phyloP scores from a whole-genome alignment of 2,113 vertebrate species.

The Myiozetetes cayanensis region DNA sequence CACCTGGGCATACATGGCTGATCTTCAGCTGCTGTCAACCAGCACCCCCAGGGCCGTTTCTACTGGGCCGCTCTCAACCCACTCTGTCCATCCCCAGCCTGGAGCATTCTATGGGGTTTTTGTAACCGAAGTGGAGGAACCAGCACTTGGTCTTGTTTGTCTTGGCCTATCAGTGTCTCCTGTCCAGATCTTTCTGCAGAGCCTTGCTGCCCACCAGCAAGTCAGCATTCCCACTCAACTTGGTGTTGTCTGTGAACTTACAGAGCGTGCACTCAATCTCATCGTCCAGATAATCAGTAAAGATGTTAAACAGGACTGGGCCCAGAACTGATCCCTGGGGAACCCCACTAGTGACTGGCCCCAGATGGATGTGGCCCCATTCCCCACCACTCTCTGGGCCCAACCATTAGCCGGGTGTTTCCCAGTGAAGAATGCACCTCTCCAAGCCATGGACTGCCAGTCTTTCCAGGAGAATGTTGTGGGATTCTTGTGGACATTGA shows the following conservation, averaged over 20 bases:
- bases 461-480: not conserved
- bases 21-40: not conserved
- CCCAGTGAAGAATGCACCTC: not conserved
- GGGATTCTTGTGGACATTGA: not conserved
- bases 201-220: not conserved
- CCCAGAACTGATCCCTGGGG: not conserved
- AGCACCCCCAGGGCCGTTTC: not conserved
- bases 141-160: not conserved
- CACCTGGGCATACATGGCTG: not conserved
- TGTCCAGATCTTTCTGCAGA: not conserved
- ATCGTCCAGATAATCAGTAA: not conserved
- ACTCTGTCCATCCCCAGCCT: not conserved
- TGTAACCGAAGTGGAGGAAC: not conserved
- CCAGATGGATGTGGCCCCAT: not conserved
- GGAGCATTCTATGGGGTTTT: not conserved
- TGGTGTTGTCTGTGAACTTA: not conserved
- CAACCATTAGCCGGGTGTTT: not conserved
- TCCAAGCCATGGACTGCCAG: not conserved
- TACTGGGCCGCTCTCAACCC: not conserved
- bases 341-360: not conserved
- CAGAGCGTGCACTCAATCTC: rapidly evolving
- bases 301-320: not conserved
- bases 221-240: not conserved
- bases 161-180: not conserved
- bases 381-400: not conserved